These are phyloP conservation scores for Scrobipalpa costella DNA, from an alignment of 2,888 invertebrate species.

Conservation along the genomic window DNA sequence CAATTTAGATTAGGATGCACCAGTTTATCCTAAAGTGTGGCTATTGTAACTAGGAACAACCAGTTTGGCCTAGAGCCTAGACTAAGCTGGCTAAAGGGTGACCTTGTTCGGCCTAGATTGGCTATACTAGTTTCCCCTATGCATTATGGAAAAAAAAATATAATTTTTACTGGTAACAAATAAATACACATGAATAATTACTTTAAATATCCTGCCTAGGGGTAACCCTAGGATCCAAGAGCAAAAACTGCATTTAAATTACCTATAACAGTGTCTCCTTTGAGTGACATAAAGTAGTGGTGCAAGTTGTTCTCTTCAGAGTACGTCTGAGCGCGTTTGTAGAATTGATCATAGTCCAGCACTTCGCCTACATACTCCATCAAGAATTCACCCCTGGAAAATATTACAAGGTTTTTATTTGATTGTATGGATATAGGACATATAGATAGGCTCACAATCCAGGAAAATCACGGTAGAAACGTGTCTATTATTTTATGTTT, in stretches of 20 bases:
- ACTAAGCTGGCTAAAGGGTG: too few species aligned
- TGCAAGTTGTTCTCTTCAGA: conserved; percentile 94
- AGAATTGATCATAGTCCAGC: conserved; percentile 93
- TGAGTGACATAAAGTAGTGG: conserved; percentile 98
- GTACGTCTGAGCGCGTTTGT: conserved; percentile 92
- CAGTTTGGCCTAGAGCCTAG: too few species aligned
- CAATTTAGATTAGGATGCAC: too few species aligned
- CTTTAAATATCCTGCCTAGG: too few species aligned
- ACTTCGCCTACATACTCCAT: conserved; percentile 99
- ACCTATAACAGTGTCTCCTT: conserved; percentile 88
- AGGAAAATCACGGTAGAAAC: background rate
- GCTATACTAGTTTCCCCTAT: too few species aligned
- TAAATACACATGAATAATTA: too few species aligned
- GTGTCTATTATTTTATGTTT: background rate
- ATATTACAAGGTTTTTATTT: conserved; percentile 6
- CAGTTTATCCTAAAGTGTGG: too few species aligned
- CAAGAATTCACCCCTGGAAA: conserved; percentile 93
- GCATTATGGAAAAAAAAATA: too few species aligned
- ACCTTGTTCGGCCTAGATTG: too few species aligned
- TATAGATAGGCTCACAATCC: background rate
- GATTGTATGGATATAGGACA: background rate
- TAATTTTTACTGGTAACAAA: too few species aligned
- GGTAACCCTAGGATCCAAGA: too few species aligned
- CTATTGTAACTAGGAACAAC: too few species aligned
- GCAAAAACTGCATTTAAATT: background rate